These are phyloP conservation scores for Apis cerana DNA, from an alignment of 1,140 invertebrate species.

Conservation along the genomic window DNA sequence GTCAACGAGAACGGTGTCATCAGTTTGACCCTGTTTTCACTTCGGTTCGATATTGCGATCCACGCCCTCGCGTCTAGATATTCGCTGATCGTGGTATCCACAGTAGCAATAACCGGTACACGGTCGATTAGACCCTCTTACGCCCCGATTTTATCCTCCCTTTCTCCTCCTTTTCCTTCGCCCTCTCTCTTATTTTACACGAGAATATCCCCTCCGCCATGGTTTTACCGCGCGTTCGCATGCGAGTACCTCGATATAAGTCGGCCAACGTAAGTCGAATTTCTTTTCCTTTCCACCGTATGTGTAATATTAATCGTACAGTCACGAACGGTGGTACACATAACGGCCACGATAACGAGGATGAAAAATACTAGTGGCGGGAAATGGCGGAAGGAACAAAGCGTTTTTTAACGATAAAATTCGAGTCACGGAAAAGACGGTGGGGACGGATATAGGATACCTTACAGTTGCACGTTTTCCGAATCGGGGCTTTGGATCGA, in stretches of 20 bases:
- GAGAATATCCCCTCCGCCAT: not conserved
- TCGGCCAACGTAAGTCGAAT: not conserved
- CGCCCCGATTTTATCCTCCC: slow-evolving; percentile 33
- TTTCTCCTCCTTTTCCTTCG: slow-evolving; percentile 8
- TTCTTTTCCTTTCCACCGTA: not conserved
- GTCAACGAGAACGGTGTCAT: slow-evolving; percentile 41
- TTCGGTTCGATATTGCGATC: slow-evolving; percentile 34
- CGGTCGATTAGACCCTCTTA: slow-evolving; percentile 37
- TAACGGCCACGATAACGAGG: not conserved
- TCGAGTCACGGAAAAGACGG: not conserved
- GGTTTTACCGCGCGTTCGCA: slow-evolving; percentile 37
- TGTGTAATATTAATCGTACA: slow-evolving; percentile 1
- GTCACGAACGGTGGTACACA: too few relatives aligned
- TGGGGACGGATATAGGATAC: too few relatives aligned
- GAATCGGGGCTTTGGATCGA: not conserved
- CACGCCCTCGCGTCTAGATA: slow-evolving; percentile 1
- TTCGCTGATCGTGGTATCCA: slow-evolving; percentile 31
- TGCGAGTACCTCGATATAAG: slow-evolving; percentile 35
- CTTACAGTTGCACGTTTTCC: slow-evolving; percentile 22
- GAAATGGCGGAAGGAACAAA: not conserved
- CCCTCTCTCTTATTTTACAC: slow-evolving; percentile 4
- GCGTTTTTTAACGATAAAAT: not conserved
- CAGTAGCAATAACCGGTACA: slow-evolving; percentile 46
- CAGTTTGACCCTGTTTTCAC: slow-evolving; percentile 52
- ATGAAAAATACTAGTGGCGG: not conserved